Percentiles rank a stretch among this genome's conserved stretches.
These are phyloP conservation scores for Noctua pronuba DNA, from an alignment of 2,888 invertebrate genomes.

Conservation along the genomic window DNA sequence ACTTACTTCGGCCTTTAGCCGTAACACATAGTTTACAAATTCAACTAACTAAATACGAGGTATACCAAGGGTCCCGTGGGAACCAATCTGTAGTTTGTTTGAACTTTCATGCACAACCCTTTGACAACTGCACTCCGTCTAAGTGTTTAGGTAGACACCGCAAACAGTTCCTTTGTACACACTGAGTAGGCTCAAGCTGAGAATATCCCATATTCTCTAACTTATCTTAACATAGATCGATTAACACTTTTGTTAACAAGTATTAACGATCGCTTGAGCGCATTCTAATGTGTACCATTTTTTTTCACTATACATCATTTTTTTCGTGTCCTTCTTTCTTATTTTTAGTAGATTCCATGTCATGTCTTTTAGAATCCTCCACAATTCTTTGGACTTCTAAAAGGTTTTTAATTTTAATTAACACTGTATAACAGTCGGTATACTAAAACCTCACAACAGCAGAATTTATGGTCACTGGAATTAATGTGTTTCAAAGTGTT, in stretches of 20 bases:
- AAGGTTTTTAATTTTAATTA: conserved; percentile 56
- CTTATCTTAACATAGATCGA: conserved; percentile 37
- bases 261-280: conserved; percentile 55
- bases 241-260: conserved; percentile 36
- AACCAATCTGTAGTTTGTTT: conserved; percentile 80
- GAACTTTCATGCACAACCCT: conserved; percentile 79
- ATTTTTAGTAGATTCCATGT: conserved; percentile 39
- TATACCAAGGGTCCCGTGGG: conserved; percentile 62
- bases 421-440: conserved; percentile 34
- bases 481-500: conserved; percentile 51
- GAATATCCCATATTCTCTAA: conserved; percentile 11
- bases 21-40: conserved; percentile 1
- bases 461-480: conserved; percentile 42
- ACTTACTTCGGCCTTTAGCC: no score
- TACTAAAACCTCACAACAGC: conserved; percentile 41
- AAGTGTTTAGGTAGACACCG: conserved; percentile 51
- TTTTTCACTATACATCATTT: conserved; percentile 4
- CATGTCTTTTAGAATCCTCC: conserved; percentile 60
- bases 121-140: conserved; percentile 64
- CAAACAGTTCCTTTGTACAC: conserved; percentile 52
- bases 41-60: conserved; percentile 75
- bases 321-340: conserved; percentile 26
- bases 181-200: conserved; percentile 55
- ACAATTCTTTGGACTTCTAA: conserved; percentile 67
- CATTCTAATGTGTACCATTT: conserved; percentile 58